phyloP scores from a whole-genome alignment of 2,888 invertebrate genomes.

The Oasisia sp. region DNA sequence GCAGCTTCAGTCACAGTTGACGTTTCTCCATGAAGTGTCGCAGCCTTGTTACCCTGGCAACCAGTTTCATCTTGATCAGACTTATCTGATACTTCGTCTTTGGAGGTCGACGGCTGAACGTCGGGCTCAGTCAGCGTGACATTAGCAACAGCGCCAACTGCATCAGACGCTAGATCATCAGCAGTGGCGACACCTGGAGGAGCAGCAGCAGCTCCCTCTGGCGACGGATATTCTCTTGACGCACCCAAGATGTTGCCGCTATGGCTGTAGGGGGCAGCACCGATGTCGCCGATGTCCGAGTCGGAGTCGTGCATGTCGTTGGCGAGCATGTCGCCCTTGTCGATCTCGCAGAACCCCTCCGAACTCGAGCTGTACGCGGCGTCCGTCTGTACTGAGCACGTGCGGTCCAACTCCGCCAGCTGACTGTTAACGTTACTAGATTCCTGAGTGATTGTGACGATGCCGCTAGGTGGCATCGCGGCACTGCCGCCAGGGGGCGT shows the following conservation, averaged over 20 bases:
- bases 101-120: neutral
- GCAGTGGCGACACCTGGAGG: conserved; percentile 70
- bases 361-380: conserved; percentile 89
- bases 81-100: neutral
- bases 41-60: neutral
- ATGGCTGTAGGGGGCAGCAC: neutral
- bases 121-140: neutral
- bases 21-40: neutral
- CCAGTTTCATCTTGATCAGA: neutral
- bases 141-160: neutral
- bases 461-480: conserved; percentile 45
- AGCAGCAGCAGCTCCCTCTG: conserved; percentile 26
- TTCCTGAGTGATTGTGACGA: conserved; percentile 12
- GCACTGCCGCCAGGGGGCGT: conserved; percentile 47
- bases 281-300: conserved; percentile 45
- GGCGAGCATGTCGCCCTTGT: conserved; percentile 37
- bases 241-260: neutral
- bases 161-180: conserved; percentile 74
- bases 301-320: conserved; percentile 56
- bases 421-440: neutral
- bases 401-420: conserved; percentile 23
- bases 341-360: conserved; percentile 94
- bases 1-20: neutral
- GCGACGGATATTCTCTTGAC: neutral
- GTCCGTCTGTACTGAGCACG: conserved; percentile 22